These are phyloP conservation scores for Syrmaticus mikado DNA, from an alignment of 2,113 vertebrate genomes.

Conservation along the genomic window DNA sequence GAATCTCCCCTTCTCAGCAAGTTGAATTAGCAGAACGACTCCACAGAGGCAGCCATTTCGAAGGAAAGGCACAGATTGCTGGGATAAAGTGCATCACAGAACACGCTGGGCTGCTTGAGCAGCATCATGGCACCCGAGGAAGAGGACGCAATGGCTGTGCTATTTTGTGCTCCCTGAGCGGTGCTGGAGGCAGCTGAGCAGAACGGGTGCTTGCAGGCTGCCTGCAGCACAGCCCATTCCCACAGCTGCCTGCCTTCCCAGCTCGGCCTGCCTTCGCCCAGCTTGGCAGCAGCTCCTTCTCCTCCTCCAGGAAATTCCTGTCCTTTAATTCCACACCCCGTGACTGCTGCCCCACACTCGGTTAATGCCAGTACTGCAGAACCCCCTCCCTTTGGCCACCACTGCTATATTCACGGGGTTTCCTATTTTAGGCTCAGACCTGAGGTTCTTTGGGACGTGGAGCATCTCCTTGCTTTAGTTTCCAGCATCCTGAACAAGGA, in stretches of 20 bases:
- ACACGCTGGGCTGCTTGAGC: background rate
- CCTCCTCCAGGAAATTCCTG: background rate
- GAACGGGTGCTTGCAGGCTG: background rate
- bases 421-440: background rate
- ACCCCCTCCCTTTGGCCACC: background rate
- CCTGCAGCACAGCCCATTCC: background rate
- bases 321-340: background rate
- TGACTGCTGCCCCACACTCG: background rate
- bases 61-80: background rate
- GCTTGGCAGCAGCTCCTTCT: background rate
- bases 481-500: background rate
- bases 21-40: background rate
- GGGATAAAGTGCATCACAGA: background rate
- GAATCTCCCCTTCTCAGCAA: background rate
- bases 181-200: slow-evolving; percentile 10
- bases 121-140: background rate
- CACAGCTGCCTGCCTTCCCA: background rate
- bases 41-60: background rate
- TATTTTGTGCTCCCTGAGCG: slow-evolving; percentile 24
- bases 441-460: fast-evolving
- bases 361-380: background rate
- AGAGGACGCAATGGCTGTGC: background rate
- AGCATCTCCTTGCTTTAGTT: background rate
- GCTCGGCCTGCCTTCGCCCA: background rate
- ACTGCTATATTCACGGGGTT: fast-evolving